Evolutionary conservation across 2,888 invertebrate species (phyloP).

Genomic region (Drymonia ruficornis): DNA sequence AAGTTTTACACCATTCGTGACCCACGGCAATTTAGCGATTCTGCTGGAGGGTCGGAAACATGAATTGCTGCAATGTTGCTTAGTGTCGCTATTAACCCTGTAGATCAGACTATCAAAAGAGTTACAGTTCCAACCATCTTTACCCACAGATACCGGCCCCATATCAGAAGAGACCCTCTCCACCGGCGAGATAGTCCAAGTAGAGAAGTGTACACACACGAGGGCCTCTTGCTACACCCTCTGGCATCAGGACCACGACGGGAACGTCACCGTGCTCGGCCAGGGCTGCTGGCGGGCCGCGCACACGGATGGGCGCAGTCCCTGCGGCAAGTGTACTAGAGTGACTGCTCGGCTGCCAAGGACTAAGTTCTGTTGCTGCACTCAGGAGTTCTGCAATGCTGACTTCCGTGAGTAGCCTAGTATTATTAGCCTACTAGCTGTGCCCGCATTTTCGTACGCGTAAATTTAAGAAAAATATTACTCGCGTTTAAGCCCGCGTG

Average conservation of each 20-base stretch:
- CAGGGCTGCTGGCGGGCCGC: slow-evolving; percentile 87
- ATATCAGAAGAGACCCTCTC: slow-evolving; percentile 59
- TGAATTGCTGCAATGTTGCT: no score
- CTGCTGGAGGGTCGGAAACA: no score
- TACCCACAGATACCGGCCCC: slow-evolving; percentile 53
- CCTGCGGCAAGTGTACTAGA: slow-evolving; percentile 75
- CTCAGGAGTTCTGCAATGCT: slow-evolving; percentile 90
- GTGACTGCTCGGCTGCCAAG: slow-evolving; percentile 74
- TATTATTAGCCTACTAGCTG: no score
- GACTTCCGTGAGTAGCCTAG: slow-evolving; percentile 78
- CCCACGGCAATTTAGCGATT: no score
- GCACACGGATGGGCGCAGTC: slow-evolving; percentile 80
- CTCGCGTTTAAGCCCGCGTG: no score
- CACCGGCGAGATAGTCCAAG: slow-evolving; percentile 64
- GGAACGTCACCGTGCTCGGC: slow-evolving; percentile 87
- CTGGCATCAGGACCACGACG: slow-evolving; percentile 87
- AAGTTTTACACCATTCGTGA: no score
- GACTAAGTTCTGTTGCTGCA: slow-evolving; percentile 94
- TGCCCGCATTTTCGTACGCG: no score
- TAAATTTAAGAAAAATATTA: no score
- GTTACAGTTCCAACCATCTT: not conserved
- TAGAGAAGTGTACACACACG: slow-evolving; percentile 81
- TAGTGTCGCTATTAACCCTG: no score
- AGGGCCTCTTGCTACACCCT: slow-evolving; percentile 90
- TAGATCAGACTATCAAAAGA: no score